Evolutionary conservation across 1,140 invertebrate species (phyloP), one percentile per base, ranked within the genome.

Genomic region (Drosophila azteca): DNA sequence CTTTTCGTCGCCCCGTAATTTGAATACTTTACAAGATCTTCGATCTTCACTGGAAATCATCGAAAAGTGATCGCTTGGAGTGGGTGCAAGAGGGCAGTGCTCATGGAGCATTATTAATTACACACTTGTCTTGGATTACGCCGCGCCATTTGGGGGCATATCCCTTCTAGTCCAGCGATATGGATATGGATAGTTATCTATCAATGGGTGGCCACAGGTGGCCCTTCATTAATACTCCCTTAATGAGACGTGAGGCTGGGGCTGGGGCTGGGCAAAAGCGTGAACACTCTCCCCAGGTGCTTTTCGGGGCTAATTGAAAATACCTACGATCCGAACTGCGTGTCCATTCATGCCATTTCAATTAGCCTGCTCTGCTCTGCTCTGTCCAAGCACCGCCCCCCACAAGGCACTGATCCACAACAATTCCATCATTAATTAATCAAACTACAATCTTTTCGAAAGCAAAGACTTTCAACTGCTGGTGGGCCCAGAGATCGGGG

Each of bases 1-100:
- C 87, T 90, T 90, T 90, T 82, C 76, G 69, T 79, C 74, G 78
- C 75, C 65, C 60, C 59, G 83, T 83, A 87, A 87, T 87, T 89
- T 88, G 83, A 87, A 87, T 87, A 87, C 83, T 88, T 87, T 87
- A 87, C 83, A 78, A 74, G 58, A n/a, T 17, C 58, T 60, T 26
- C 5, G 24, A 26, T 26, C 51, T 83, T 87, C 82, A 17, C 75
- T 88, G 79, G 82, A 87, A 79, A 70, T 39, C 20, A 64, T 57
- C 46, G 57, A 43, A 65, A 73, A 51, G 11, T 39, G 35, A 39
- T 39, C 35, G 13, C 13, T 11, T 26, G 24, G 24, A 26, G 24
- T 26, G 24, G 3, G 31, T 4, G 31, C 3, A 9, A 35, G 11
- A 26, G 48, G 46, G n/a, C 62, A 68, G 58, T 70, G 35, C 35